Conservation (phyloP, 1,140 invertebrate genomes). For the Drosophila asahinai region DNA sequence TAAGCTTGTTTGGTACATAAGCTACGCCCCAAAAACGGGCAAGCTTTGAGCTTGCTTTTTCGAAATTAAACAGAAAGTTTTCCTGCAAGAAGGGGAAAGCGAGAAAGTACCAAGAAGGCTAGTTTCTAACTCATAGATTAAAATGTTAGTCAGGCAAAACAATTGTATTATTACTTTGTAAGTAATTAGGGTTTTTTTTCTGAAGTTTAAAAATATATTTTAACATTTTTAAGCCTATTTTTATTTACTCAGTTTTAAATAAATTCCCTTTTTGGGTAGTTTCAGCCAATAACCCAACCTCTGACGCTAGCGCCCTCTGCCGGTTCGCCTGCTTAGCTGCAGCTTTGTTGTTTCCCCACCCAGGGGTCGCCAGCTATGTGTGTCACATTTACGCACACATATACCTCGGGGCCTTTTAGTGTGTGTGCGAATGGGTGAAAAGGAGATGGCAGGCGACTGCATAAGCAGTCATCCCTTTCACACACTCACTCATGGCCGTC, state of each 20-base stretch:
- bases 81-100: conserved; percentile 36
- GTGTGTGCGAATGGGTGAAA: conserved; percentile 18
- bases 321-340: conserved; percentile 14
- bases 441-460: not conserved
- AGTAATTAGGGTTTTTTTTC: not conserved
- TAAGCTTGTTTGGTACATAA: conserved; percentile 61
- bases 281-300: conserved; percentile 49
- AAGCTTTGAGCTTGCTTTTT: conserved; percentile 67
- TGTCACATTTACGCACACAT: conserved; percentile 47
- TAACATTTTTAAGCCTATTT: not conserved
- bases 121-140: too few relatives aligned
- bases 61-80: conserved; percentile 37
- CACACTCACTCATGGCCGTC: conserved; percentile 20
- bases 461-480: conserved; percentile 7
- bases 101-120: not conserved
- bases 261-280: conserved; percentile 9
- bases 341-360: not conserved
- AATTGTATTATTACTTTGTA: accelerated
- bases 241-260: not conserved
- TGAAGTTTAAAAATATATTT: not conserved
- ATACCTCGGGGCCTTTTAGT: not conserved
- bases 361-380: conserved; percentile 42
- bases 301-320: conserved; percentile 36
- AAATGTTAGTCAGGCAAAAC: too few relatives aligned
- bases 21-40: conserved; percentile 58